Percentiles rank a stretch among this genome's conserved stretches.
Evolutionary conservation across 1,140 invertebrate species (phyloP).

Genomic region (Atta cephalotes): DNA sequence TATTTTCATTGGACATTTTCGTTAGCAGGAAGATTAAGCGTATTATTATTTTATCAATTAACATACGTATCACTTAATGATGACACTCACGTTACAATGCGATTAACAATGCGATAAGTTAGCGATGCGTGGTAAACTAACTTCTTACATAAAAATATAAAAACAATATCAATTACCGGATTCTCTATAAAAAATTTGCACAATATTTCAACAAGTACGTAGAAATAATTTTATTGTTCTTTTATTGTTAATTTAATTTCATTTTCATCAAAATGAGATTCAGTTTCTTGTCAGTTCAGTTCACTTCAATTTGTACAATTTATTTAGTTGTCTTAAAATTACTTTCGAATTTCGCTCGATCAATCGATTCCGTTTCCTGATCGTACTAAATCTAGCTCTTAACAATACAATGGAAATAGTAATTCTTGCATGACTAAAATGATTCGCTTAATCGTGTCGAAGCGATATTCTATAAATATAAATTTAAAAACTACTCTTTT

Average conservation of each 20-base stretch:
- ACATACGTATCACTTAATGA: not conserved
- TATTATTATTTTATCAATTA: slow-evolving; percentile 7
- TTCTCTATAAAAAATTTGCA: slow-evolving; percentile 18
- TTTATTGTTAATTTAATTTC: not conserved
- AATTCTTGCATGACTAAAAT: slow-evolving; percentile 11
- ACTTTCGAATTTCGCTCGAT: not conserved
- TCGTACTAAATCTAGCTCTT: not conserved
- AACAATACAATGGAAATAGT: slow-evolving; percentile 17
- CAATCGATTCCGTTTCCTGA: too few relatives aligned
- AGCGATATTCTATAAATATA: not conserved
- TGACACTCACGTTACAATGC: not conserved
- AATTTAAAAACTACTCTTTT: slow-evolving; percentile 7
- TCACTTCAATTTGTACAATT: not conserved
- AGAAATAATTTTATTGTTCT: slow-evolving; percentile 16
- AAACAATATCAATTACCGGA: slow-evolving; percentile 8
- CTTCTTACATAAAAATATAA: not conserved
- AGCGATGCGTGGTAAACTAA: slow-evolving; percentile 2
- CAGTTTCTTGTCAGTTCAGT: not conserved
- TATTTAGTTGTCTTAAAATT: not conserved
- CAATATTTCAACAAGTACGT: slow-evolving; percentile 50
- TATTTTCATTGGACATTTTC: not conserved
- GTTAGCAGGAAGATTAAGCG: slow-evolving; percentile 8
- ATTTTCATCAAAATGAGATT: not conserved
- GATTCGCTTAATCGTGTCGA: not conserved
- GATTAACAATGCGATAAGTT: slow-evolving; percentile 8